phyloP scores from a whole-genome alignment of 1,140 invertebrate species.

The Neotoxoptera formosana region DNA sequence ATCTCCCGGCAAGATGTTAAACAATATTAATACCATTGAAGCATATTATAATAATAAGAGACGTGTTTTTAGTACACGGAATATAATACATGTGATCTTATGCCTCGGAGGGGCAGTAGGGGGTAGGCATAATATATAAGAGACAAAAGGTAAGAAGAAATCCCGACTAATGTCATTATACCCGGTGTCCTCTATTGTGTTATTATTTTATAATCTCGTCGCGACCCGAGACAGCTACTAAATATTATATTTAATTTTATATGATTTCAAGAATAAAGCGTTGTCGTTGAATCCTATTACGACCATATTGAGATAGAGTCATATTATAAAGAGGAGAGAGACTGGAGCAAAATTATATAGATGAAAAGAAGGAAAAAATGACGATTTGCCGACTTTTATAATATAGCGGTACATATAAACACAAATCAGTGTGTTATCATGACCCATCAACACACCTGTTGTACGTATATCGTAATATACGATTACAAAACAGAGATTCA shows the following conservation, averaged over 20 bases:
- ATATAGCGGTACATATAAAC: too few species aligned
- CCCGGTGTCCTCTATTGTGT: not conserved
- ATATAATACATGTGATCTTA: not conserved
- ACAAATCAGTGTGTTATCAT: too few species aligned
- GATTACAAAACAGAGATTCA: too few species aligned
- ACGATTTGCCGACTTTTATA: not conserved
- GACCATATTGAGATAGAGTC: not conserved
- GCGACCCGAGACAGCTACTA: not conserved
- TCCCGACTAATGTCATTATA: not conserved
- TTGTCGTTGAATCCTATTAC: not conserved
- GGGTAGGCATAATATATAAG: not conserved
- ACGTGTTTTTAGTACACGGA: not conserved
- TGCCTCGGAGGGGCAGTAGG: not conserved
- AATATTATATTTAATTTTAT: not conserved
- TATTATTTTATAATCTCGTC: slow-evolving; percentile 6
- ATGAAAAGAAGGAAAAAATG: not conserved
- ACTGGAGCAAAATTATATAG: not conserved
- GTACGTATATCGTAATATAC: too few species aligned
- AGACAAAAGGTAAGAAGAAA: not conserved
- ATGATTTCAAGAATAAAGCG: not conserved
- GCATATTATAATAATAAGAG: not conserved
- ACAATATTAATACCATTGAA: not conserved
- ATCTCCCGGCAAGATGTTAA: not conserved
- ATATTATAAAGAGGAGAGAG: not conserved
- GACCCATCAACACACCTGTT: too few species aligned